Percentiles rank a stretch among this genome's conserved stretches.
Conservation (phyloP, 1,140 invertebrate genomes). For the Streblospio benedicti region DNA sequence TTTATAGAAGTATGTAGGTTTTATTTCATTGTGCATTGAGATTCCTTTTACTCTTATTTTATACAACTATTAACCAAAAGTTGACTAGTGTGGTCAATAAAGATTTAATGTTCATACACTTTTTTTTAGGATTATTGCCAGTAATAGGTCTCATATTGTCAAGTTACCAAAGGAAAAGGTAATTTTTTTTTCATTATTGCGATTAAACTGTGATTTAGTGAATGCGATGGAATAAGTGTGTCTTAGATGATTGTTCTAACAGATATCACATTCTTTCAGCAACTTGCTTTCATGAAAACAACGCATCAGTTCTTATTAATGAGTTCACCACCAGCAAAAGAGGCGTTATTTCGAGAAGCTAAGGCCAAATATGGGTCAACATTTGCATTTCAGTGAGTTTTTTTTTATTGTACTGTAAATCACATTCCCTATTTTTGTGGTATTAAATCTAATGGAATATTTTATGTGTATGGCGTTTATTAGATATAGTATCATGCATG, state of each 20-base stretch:
- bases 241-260: background rate
- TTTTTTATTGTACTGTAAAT: no score
- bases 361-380: slow-evolving; percentile 34
- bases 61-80: no score
- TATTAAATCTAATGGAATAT: background rate
- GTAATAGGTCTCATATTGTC: slow-evolving; percentile 40
- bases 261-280: no score
- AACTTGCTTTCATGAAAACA: slow-evolving; percentile 35
- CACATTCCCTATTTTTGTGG: no score
- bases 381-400: slow-evolving; percentile 43
- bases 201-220: background rate
- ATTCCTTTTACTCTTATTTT: no score
- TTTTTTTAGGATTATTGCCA: slow-evolving; percentile 35
- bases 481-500: background rate
- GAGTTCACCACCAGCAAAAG: slow-evolving; percentile 38
- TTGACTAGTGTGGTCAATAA: no score
- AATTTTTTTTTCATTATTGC: slow-evolving; percentile 3
- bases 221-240: background rate
- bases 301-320: slow-evolving; percentile 39
- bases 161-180: slow-evolving; percentile 31
- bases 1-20: no score
- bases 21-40: no score
- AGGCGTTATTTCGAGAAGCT: slow-evolving; percentile 29
- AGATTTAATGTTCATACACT: no score
- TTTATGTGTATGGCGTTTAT: background rate